Evolutionary conservation across 2,113 vertebrate species (phyloP).

Genomic region (Regulus satrapa): DNA sequence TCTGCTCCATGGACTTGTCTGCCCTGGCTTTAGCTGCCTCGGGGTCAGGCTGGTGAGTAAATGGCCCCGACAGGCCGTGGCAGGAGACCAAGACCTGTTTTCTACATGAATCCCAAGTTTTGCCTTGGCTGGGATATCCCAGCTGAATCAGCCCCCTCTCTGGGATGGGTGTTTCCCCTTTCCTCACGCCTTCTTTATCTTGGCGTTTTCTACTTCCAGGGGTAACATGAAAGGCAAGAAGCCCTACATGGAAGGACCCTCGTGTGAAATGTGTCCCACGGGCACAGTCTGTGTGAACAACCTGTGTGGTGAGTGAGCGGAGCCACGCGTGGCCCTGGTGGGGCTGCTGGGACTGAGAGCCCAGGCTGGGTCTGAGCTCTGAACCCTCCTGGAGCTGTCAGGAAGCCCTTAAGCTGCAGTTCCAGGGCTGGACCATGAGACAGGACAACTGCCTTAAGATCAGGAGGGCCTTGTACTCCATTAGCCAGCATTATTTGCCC

Average conservation of each 20-base stretch:
- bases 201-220: conserved; percentile 23
- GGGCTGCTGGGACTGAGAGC: background rate
- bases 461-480: background rate
- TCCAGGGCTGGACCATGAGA: background rate
- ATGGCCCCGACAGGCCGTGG: background rate
- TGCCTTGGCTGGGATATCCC: background rate
- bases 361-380: background rate
- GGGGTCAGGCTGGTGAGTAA: background rate
- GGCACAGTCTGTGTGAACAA: conserved; percentile 54
- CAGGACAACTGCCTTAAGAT: background rate
- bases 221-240: conserved; percentile 63
- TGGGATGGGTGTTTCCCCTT: background rate
- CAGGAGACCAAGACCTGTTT: background rate
- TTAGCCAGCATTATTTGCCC: background rate
- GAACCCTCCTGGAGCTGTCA: background rate
- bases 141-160: background rate
- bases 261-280: conserved; percentile 49
- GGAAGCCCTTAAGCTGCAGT: background rate
- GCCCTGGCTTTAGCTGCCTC: background rate
- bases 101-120: background rate
- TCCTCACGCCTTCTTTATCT: background rate
- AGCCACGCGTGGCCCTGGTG: accelerated
- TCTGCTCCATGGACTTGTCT: background rate
- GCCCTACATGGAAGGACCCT: conserved; percentile 64
- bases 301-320: conserved; percentile 67